Evolutionary conservation across 2,797 vertebrate species (phyloP).

Genomic region (Lithobates pipiens): DNA sequence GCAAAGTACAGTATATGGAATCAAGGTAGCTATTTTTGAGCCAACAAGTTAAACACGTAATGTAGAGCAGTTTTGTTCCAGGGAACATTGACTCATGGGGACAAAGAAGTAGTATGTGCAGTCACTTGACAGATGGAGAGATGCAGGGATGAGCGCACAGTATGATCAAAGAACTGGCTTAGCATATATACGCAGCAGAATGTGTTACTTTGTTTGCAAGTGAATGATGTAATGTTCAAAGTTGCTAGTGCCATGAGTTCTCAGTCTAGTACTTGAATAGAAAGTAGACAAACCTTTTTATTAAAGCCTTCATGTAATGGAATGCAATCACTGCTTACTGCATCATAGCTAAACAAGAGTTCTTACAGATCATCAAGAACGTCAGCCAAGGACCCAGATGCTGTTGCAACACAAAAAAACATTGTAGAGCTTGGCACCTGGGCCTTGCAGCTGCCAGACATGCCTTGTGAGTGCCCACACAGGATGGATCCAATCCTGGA

Average conservation of each 20-base stretch:
- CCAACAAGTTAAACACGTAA: neutral
- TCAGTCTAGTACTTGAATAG: neutral
- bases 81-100: neutral
- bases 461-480: slow-evolving; percentile 62
- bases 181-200: neutral
- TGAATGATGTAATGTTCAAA: slow-evolving; percentile 7
- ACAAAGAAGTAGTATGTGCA: slow-evolving; percentile 5
- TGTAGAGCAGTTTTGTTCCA: neutral
- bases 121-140: slow-evolving; percentile 5
- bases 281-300: slow-evolving; percentile 8
- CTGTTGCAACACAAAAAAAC: slow-evolving; percentile 40
- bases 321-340: slow-evolving; percentile 44
- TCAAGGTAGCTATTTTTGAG: neutral
- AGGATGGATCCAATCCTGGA: slow-evolving; percentile 49
- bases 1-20: neutral
- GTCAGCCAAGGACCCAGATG: slow-evolving; percentile 61
- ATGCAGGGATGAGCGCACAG: neutral
- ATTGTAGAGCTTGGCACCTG: slow-evolving; percentile 63
- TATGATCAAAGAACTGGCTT: neutral
- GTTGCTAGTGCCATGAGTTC: neutral
- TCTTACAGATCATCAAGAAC: slow-evolving; percentile 47
- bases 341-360: slow-evolving; percentile 47
- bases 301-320: slow-evolving; percentile 28
- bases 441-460: slow-evolving; percentile 61
- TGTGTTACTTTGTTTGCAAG: neutral